Base-by-base conservation (phyloP, 2,797 vertebrate genomes). In the Xenopus petersii region DNA sequence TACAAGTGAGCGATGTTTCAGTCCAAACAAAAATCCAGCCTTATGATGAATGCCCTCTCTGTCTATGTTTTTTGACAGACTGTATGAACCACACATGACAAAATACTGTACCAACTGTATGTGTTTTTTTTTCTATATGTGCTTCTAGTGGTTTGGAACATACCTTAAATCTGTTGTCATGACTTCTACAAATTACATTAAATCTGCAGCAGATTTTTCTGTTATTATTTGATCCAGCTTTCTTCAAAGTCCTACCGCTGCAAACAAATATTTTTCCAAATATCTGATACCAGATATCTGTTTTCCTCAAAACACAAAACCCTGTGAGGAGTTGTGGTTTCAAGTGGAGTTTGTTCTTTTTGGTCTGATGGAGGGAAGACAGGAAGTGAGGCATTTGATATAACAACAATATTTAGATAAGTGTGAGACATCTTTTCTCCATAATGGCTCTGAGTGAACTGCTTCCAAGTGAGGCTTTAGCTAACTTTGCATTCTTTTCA, bases 341-440 rank as follows among this genome's bases (percentile, higher is more conserved):
- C 82, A 80, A 84, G 82, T 75, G 83, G 86, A 79, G 86, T 83
- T 86, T 87, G 83, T 82, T 64, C 82, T 84, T 85, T 83, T 86
- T 81, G 49, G 82, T 83, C 82, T 75, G 84, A 82, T 84, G 81
- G 16, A 85, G 88, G 87, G 87, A 85, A 79, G 82, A 87, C 83
- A 83, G 88, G 86, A 90, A 89, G 85, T 87, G 84, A 87, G 85
- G 82, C 81, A 84, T 81, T 83, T 87, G 85, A 81, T 86, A 84
- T 83, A 84, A 84, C 83, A 86, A 87, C 88, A 90, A 89, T 90
- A 90, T 91, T 91, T 88, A 87, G 88, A 88, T 87, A 85, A 88
- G 85, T 84, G 82, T 81, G 67, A 83, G 85, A 83, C 86, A 87
- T 87, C 87, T 88, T 87, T 82, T 91, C 87, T 85, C 81, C 84